Conservation (phyloP, 1,140 invertebrate species). For the Diabrotica undecimpunctata region DNA sequence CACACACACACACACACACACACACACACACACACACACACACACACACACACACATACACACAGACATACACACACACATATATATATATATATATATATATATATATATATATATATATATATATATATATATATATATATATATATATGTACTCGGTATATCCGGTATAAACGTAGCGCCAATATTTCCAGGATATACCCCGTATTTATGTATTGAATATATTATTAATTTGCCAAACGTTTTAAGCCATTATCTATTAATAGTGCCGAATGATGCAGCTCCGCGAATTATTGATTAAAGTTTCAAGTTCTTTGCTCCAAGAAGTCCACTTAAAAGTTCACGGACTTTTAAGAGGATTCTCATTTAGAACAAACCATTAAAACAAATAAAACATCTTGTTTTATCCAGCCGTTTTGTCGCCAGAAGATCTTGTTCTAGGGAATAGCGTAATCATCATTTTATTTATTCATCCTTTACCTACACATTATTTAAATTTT, state of each 20-base stretch:
- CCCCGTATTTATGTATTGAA: not conserved
- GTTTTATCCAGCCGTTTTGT: constrained; percentile 23
- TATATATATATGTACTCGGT: too few relatives aligned
- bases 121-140: too few relatives aligned
- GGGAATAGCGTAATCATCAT: too few relatives aligned
- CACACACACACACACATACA: too few relatives aligned
- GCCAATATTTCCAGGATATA: not conserved
- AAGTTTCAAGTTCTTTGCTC: constrained; percentile 1
- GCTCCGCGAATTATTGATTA: constrained; percentile 17
- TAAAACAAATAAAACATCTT: constrained; percentile 25
- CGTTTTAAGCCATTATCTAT: not conserved
- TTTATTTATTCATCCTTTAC: too few relatives aligned
- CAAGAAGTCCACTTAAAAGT: constrained; percentile 19
- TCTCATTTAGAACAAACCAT: constrained; percentile 21
- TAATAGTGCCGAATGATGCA: constrained; percentile 7
- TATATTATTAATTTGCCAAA: not conserved
- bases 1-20: too few relatives aligned
- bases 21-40: too few relatives aligned
- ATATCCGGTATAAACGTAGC: too few relatives aligned
- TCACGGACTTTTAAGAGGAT: constrained; percentile 25
- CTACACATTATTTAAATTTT: too few relatives aligned
- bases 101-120: too few relatives aligned
- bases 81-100: too few relatives aligned
- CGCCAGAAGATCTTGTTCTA: constrained; percentile 12
- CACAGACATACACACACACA: too few relatives aligned